Evolutionary conservation across 92 coral and sea anemone species (phyloP).

Genomic region (Epizoanthus illoricatus): DNA sequence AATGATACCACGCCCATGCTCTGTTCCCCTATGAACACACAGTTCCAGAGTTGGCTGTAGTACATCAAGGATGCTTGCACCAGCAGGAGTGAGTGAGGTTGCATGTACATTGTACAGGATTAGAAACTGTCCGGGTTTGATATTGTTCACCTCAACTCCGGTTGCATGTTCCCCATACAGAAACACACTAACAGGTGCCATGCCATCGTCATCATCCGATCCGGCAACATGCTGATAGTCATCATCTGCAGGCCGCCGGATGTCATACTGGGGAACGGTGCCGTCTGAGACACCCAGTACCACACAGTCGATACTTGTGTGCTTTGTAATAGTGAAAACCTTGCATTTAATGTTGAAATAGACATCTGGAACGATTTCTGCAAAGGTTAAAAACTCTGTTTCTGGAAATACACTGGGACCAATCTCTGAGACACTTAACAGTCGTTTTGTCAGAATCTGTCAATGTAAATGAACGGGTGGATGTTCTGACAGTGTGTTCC

Average conservation of each 20-base stretch:
- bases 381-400: conserved; percentile 32
- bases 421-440: conserved; percentile 48
- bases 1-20: too few species aligned
- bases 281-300: conserved; percentile 66
- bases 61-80: conserved; percentile 62
- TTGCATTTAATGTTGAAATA: conserved; percentile 65
- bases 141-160: conserved; percentile 38
- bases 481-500: conserved; percentile 58
- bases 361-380: conserved; percentile 48
- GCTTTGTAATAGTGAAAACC: conserved; percentile 46
- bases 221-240: conserved; percentile 17
- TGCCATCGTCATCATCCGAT: neutral
- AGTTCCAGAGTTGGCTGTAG: too few species aligned
- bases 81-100: conserved; percentile 32
- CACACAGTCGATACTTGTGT: conserved; percentile 60
- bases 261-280: conserved; percentile 50
- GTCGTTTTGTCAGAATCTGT: conserved; percentile 45
- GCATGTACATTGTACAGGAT: conserved; percentile 66
- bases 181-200: conserved; percentile 46
- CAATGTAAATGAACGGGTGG: conserved; percentile 54
- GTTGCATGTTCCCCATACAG: conserved; percentile 66
- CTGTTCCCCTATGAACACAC: too few species aligned
- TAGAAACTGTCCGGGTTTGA: conserved; percentile 37
- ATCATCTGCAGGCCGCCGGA: conserved; percentile 45
- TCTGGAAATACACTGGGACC: conserved; percentile 54